Conservation (phyloP, 1,140 invertebrate species). For the silkworm (Bombyx mori) region ASM3026992v2 NC_085109.1:8995001-8995500, state of each 20-base stretch:
- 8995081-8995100: no score
- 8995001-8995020: no score
- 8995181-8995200: conserved; percentile 17
- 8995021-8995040: no score
- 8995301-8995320: conserved; percentile 33
- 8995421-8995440: no score
- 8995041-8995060: no score
- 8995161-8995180: conserved; percentile 28
- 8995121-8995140: conserved; percentile 30
- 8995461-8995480: no score
- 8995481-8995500: no score
- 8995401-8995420: no score
- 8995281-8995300: conserved; percentile 52
- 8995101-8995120: conserved; percentile 33
- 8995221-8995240: conserved; percentile 39
- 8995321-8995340: neutral
- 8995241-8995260: conserved; percentile 51
- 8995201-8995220: conserved; percentile 37
- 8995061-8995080: no score
- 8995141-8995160: conserved; percentile 16
- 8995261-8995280: conserved; percentile 51
- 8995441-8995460: no score
- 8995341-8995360: neutral
- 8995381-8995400: no score
- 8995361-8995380: no score